phyloP scores from a whole-genome alignment of 2,113 vertebrate species.

The Neolamprologus modestus region DNA sequence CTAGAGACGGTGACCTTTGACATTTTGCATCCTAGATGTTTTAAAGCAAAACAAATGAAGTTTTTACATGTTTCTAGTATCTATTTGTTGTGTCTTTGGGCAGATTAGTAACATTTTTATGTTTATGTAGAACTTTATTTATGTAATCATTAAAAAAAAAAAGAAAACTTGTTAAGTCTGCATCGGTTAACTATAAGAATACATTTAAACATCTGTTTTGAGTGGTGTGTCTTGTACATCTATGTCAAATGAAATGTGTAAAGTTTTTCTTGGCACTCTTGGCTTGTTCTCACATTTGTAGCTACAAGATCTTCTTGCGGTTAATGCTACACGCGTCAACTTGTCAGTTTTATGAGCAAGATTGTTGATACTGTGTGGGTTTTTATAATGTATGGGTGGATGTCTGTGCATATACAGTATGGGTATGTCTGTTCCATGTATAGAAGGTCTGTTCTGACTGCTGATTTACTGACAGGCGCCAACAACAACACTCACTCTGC shows the following conservation, averaged over 20 bases:
- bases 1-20: constrained; percentile 10
- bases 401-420: not conserved
- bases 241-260: not conserved
- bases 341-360: not conserved
- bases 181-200: accelerated
- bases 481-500: not conserved
- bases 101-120: not conserved
- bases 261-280: not conserved
- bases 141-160: not conserved
- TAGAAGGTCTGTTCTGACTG: not conserved
- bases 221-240: not conserved
- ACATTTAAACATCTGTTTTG: not conserved
- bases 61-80: not conserved
- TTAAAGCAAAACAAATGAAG: not conserved
- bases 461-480: not conserved
- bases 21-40: not conserved
- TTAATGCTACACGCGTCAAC: not conserved
- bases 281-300: not conserved
- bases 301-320: not conserved
- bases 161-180: not conserved
- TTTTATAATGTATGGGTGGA: not conserved
- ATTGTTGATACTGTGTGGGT: not conserved
- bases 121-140: not conserved
- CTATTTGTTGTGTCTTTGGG: not conserved
- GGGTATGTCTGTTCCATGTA: not conserved